These are phyloP conservation scores for Numida meleagris DNA, from an alignment of 2,113 vertebrate species.

Conservation along the genomic window DNA sequence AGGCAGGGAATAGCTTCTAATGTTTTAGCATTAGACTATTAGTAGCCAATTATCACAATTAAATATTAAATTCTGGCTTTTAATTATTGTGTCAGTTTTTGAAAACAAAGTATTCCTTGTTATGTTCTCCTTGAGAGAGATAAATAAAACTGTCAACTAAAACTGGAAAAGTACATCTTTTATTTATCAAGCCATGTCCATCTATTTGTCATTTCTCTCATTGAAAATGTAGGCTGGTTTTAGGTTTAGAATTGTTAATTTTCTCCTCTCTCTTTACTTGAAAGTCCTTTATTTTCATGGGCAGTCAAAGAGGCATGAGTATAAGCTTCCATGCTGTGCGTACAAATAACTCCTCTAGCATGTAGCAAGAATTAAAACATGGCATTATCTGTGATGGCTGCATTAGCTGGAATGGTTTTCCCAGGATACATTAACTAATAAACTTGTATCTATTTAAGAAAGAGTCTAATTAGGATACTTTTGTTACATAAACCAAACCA, in stretches of 20 bases:
- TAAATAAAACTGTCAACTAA: conserved; percentile 1
- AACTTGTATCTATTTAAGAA: conserved; percentile 49
- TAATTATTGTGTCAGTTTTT: not conserved
- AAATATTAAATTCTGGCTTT: not conserved
- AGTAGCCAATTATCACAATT: conserved; percentile 18
- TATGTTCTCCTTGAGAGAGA: conserved; percentile 3
- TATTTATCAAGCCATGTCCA: not conserved
- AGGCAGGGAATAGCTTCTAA: not conserved
- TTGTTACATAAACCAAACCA: conserved; percentile 34
- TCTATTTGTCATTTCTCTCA: not conserved
- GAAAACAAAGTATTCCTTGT: not conserved
- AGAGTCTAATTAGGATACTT: conserved; percentile 54
- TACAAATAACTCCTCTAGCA: conserved; percentile 56
- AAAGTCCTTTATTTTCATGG: conserved; percentile 58
- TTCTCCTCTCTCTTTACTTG: conserved; percentile 38
- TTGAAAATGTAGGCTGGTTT: conserved; percentile 13
- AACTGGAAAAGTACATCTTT: not conserved
- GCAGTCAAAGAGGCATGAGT: conserved; percentile 50
- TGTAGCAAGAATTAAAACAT: conserved; percentile 51
- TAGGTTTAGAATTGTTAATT: conserved; percentile 51
- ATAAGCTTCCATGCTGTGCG: conserved; percentile 54
- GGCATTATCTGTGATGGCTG: conserved; percentile 7
- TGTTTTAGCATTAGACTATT: conserved; percentile 30
- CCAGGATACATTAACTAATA: conserved; percentile 39
- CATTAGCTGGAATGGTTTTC: conserved; percentile 54